Percentiles rank a stretch among this genome's conserved stretches.
These are phyloP conservation scores for Drosophila formosana DNA, from an alignment of 2,888 invertebrate genomes.

Conservation along the genomic window DNA sequence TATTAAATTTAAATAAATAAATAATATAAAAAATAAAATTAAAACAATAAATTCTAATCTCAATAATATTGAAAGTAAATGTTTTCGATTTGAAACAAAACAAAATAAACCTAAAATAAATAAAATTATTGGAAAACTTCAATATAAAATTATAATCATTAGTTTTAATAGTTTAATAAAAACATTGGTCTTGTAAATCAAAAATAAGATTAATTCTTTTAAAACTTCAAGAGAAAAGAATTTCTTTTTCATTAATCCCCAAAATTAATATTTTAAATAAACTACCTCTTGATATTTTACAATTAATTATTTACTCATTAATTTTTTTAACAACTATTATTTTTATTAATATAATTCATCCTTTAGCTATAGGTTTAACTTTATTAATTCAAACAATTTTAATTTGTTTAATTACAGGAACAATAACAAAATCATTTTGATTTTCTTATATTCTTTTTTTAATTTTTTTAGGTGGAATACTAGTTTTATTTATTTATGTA, in stretches of 20 bases:
- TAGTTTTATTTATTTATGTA: constrained; percentile 87
- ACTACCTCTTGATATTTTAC: constrained; percentile 87
- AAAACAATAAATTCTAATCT: constrained; percentile 88
- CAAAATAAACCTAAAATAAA: constrained; percentile 86
- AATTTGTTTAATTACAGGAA: constrained; percentile 85
- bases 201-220: constrained; percentile 85
- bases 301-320: constrained; percentile 66
- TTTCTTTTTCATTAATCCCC: constrained; percentile 88
- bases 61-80: constrained; percentile 87
- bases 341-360: constrained; percentile 86
- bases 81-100: constrained; percentile 87
- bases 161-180: constrained; percentile 89
- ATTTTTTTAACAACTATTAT: constrained; percentile 43
- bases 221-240: constrained; percentile 87
- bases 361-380: constrained; percentile 87
- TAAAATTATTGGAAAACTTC: constrained; percentile 85
- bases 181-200: constrained; percentile 90
- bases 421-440: constrained; percentile 86
- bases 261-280: constrained; percentile 90
- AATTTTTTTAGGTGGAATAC: constrained; percentile 53
- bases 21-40: constrained; percentile 79
- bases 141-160: constrained; percentile 86
- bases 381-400: constrained; percentile 86
- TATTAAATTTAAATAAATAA: constrained; percentile 86
- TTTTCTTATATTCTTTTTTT: constrained; percentile 88